A percentile compares a stretch with the other conserved stretches of the same genome.
phyloP scores from a whole-genome alignment of 2,888 invertebrate genomes.

The Erpobdella octoculata region DNA sequence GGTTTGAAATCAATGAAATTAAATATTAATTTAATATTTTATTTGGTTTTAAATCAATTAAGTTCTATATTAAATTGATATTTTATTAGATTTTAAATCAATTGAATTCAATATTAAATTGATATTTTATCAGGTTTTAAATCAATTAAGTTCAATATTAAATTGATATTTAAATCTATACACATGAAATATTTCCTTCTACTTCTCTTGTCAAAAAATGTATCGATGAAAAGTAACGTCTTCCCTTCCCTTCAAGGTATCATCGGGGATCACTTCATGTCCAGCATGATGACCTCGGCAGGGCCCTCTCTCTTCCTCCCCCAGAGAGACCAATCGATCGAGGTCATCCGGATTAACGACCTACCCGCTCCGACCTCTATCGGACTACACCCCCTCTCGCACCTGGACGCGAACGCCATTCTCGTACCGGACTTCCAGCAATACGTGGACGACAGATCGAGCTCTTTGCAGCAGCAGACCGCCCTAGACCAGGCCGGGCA shows the following conservation, averaged over 20 bases:
- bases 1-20: too few relatives aligned
- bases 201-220: too few relatives aligned
- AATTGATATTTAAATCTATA: background rate
- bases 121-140: background rate
- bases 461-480: slow-evolving; percentile 18
- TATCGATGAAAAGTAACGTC: background rate
- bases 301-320: slow-evolving; percentile 3
- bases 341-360: background rate
- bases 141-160: background rate
- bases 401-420: slow-evolving; percentile 7
- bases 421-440: slow-evolving; percentile 22
- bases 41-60: background rate
- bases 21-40: background rate
- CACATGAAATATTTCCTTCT: too few relatives aligned
- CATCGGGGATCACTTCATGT: background rate
- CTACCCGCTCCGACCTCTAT: background rate
- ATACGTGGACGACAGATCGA: slow-evolving; percentile 22
- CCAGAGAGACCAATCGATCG: background rate
- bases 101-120: background rate
- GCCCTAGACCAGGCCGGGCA: slow-evolving; percentile 24
- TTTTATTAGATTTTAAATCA: background rate
- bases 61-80: background rate
- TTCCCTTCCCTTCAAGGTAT: background rate
- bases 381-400: background rate
- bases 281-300: slow-evolving; percentile 15